Conservation (phyloP, 2,888 invertebrate genomes). For the Chromoteleia sp. region DNA sequence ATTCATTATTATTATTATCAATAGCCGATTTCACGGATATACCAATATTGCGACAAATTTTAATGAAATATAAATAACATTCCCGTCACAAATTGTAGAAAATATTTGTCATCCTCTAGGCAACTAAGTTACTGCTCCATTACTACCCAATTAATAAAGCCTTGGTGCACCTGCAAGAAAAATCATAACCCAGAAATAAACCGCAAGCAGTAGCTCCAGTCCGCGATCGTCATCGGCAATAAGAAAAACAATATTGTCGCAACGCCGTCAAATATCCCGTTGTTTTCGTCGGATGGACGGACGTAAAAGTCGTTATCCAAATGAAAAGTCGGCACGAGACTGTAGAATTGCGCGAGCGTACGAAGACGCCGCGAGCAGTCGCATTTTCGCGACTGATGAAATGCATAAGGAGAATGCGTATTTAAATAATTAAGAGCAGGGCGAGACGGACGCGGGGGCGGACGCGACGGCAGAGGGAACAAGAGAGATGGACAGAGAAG, state of each 20-base stretch:
- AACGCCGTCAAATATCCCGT: not conserved
- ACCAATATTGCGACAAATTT: too few relatives aligned
- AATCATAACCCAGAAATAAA: too few relatives aligned
- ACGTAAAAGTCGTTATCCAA: conserved; percentile 22
- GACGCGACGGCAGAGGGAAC: too few relatives aligned
- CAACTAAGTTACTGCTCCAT: not conserved
- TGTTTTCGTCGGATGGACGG: not conserved
- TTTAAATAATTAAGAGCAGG: conserved; percentile 62
- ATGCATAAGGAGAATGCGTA: conserved; percentile 56
- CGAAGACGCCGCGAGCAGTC: conserved; percentile 7
- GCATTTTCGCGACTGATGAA: conserved; percentile 42
- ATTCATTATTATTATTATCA: too few relatives aligned
- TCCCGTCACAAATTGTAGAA: too few relatives aligned
- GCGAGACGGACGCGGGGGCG: conserved; percentile 21
- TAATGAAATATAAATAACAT: too few relatives aligned
- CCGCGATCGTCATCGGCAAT: conserved; percentile 8
- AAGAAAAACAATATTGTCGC: conserved; percentile 14
- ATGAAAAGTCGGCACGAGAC: not conserved
- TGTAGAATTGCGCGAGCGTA: not conserved
- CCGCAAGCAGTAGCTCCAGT: too few relatives aligned
- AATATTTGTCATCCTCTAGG: too few relatives aligned
- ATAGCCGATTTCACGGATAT: not conserved
- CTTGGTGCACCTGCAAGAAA: too few relatives aligned
- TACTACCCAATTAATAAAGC: conserved; percentile 12
- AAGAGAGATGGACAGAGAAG: conserved; percentile 33